Conservation (phyloP, 1,140 invertebrate genomes). For the Drusus annulatus region DNA sequence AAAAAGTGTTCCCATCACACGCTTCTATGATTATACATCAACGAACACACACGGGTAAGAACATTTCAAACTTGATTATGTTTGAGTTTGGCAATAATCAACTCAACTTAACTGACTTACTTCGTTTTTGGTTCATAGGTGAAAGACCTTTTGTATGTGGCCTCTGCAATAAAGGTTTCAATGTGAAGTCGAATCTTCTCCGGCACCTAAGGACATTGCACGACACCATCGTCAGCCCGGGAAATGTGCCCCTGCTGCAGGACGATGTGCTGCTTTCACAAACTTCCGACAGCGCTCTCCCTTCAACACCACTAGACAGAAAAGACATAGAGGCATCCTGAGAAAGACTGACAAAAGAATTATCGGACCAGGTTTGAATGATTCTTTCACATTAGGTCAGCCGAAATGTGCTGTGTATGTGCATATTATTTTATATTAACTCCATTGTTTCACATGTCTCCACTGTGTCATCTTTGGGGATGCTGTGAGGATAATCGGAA, state of each 20-base stretch:
- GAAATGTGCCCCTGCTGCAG: constrained; percentile 57
- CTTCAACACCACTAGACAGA: constrained; percentile 63
- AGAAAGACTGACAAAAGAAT: constrained; percentile 59
- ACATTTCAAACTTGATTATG: not conserved
- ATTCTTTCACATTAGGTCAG: no score
- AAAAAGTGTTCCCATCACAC: constrained; percentile 83
- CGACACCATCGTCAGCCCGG: constrained; percentile 74
- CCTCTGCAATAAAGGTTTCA: constrained; percentile 83
- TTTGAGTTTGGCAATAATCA: no score
- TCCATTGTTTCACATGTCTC: no score
- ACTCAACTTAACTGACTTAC: no score
- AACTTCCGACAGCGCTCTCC: constrained; percentile 9
- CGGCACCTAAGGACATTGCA: constrained; percentile 81
- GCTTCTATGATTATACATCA: constrained; percentile 84
- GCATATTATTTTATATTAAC: no score
- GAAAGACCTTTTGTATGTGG: constrained; percentile 82
- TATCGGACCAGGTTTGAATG: not conserved
- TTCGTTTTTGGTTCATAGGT: no score
- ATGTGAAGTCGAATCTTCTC: constrained; percentile 83
- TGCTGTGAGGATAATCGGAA: no score
- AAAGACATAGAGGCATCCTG: constrained; percentile 65
- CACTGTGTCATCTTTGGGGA: no score
- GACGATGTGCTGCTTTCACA: constrained; percentile 51
- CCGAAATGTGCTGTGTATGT: no score
- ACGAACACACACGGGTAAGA: constrained; percentile 77